Base-by-base conservation (phyloP, 2,888 invertebrate species). In the Patella ulyssiponensis region DNA sequence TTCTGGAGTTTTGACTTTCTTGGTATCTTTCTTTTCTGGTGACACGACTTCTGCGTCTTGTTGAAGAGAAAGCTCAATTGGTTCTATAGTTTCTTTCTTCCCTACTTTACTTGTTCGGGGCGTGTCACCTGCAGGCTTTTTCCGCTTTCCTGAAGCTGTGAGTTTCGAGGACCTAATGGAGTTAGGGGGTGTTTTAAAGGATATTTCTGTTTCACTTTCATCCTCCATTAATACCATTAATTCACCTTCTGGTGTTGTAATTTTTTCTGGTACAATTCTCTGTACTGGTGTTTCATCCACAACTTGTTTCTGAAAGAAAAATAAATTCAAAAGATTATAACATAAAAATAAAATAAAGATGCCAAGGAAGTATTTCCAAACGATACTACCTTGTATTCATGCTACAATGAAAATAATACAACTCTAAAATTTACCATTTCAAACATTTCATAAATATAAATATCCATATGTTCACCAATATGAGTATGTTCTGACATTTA, bases 101-200 rank as follows among this genome's bases (percentile, higher is more conserved):
- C 64, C 64, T 20, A 20, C 20, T 64, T 64, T 64, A 64, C 20
- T 64, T 64, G 64, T 64, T 7, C 64, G 20, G 23, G 64, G 64
- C 14, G 64, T 64, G 23, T 64, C 64, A 64, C 23, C 64, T 12
- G 23, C 64, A 23, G 64, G 23, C 11, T 64, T 64, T 14, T 64
- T 64, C 14, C 64, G 64, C 20, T 64, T 64, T 11, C 64, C 64
- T 12, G 64, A 64, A 23, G 12, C 23, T 5, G 33, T n/a, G 4
- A 83, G 74, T 70, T 81, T 80, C 2, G 83, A 83, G 1, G 82
- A 82, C 73, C 81, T 85, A n/a, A 86, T 76, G 1, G 84, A 75
- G 53, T 77, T 72, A 23, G 86, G 86, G 1, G 86, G 87, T 54
- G 87, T 87, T 69, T 82, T 84, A 75, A 87, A 87, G n/a, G 77